phyloP scores from a whole-genome alignment of 2,113 vertebrate species.

The Morphnarchus princeps region DNA sequence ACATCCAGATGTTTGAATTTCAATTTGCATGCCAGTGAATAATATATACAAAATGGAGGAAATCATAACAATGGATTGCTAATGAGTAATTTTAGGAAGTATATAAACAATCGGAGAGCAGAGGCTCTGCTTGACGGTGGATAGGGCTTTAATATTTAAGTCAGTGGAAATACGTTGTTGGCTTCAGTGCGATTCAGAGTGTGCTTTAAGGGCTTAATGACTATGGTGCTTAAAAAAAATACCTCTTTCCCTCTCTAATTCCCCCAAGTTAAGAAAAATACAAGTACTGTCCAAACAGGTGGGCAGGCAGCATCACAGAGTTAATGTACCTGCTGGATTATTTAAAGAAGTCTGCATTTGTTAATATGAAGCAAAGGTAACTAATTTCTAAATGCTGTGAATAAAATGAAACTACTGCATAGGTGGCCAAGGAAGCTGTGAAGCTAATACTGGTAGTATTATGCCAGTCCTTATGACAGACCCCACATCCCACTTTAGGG shows the following conservation, averaged over 20 bases:
- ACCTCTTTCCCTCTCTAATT: neutral
- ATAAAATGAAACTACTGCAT: neutral
- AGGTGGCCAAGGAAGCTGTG: neutral
- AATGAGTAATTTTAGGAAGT: constrained; percentile 57
- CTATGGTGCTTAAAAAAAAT: neutral
- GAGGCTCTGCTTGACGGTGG: neutral
- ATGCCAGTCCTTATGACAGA: neutral
- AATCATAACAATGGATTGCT: constrained; percentile 55
- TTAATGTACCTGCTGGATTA: neutral
- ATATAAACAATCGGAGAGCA: constrained; percentile 26
- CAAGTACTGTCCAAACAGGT: neutral
- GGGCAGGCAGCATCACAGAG: neutral
- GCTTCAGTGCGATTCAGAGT: neutral
- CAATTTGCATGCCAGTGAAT: constrained; percentile 39
- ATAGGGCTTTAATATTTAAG: neutral
- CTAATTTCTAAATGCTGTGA: neutral
- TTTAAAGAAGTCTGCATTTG: neutral
- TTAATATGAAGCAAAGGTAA: neutral
- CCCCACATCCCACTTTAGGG: neutral
- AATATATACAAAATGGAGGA: constrained; percentile 50
- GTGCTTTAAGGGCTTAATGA: neutral
- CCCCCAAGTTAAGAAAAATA: neutral
- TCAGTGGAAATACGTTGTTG: neutral
- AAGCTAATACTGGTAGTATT: neutral
- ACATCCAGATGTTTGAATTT: constrained; percentile 54